These are phyloP conservation scores for Lipophrys pholis DNA, from an alignment of 2,113 vertebrate genomes.

Conservation along the genomic window DNA sequence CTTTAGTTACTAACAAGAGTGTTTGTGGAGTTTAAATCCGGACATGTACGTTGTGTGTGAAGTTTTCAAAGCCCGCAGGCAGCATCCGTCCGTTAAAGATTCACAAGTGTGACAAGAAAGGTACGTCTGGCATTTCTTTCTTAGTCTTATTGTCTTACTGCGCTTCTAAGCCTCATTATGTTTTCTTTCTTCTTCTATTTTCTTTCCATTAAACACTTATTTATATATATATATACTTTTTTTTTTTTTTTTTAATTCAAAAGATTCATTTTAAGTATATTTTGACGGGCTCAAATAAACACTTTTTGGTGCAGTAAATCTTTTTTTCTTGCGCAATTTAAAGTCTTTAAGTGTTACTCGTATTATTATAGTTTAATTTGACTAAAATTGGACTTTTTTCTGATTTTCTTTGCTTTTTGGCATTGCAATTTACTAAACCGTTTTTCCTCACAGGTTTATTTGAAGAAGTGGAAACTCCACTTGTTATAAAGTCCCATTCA, in stretches of 20 bases:
- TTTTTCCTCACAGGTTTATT: neutral
- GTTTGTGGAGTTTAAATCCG: slow-evolving; percentile 1
- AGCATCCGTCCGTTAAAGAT: slow-evolving; percentile 46
- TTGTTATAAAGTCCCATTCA: slow-evolving; percentile 36
- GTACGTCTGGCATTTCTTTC: slow-evolving; percentile 44
- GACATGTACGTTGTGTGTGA: neutral
- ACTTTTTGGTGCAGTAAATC: no score
- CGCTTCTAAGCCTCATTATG: neutral
- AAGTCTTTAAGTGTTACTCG: no score
- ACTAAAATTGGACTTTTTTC: neutral
- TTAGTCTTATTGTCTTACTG: slow-evolving; percentile 4
- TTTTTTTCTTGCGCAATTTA: no score
- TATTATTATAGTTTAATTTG: no score
- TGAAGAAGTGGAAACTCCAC: slow-evolving; percentile 29
- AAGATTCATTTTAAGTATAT: no score
- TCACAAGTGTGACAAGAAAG: slow-evolving; percentile 38
- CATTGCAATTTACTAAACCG: neutral
- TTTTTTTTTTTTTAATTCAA: no score
- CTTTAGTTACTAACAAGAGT: neutral
- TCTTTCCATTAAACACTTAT: no score
- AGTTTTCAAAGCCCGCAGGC: slow-evolving; percentile 22
- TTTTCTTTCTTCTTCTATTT: no score
- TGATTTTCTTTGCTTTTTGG: neutral
- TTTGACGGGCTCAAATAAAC: no score
- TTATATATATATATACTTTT: no score